Percentiles rank a stretch among this genome's conserved stretches.
These are phyloP conservation scores for Ancistrus triradiatus DNA, from an alignment of 2,113 vertebrate genomes.

Conservation along the genomic window DNA sequence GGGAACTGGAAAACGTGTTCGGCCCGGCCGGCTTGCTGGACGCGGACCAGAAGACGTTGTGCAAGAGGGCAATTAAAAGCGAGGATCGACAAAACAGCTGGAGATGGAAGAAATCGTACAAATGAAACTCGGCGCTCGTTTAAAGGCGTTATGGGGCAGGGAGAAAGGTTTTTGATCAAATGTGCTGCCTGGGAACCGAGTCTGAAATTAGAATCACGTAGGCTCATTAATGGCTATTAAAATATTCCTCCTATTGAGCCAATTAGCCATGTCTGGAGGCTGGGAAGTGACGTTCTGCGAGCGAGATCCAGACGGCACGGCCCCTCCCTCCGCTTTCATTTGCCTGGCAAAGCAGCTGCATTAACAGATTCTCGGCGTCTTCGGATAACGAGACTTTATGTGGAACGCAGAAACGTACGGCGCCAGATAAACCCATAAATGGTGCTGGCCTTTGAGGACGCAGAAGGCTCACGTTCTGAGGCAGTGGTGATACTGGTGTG, in stretches of 20 bases:
- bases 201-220: constrained; percentile 37
- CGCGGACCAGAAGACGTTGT: neutral
- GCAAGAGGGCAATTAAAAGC: no score
- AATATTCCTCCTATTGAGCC: constrained; percentile 53
- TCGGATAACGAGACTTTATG: no score
- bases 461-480: no score
- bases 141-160: neutral
- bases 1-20: no score
- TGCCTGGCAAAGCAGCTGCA: constrained; percentile 59
- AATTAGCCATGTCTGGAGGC: constrained; percentile 41
- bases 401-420: no score
- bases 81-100: no score
- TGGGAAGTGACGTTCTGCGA: constrained; percentile 13
- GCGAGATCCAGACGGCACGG: constrained; percentile 38
- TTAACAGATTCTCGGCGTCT: no score
- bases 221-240: constrained; percentile 52
- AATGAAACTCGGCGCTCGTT: no score
- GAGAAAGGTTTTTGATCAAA: constrained; percentile 21
- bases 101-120: no score
- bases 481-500: no score
- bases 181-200: constrained; percentile 18
- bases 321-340: constrained; percentile 59
- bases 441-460: no score
- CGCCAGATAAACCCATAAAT: no score
- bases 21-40: neutral